A percentile compares a stretch with the other conserved stretches of the same genome.
Evolutionary conservation across 2,797 vertebrate species (phyloP).

Genomic region (Numenius phaeopus): DNA sequence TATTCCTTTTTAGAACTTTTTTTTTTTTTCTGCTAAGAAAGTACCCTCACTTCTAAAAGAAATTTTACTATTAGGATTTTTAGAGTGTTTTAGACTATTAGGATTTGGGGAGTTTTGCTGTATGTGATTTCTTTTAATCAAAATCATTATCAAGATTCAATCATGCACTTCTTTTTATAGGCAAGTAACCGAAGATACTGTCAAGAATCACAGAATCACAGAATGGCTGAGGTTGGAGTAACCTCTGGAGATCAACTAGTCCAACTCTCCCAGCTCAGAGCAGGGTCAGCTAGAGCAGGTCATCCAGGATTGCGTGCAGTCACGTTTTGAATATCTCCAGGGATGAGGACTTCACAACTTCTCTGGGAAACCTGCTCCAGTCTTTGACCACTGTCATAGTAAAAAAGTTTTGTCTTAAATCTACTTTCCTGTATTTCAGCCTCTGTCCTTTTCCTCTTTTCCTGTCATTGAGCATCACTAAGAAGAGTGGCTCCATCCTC

Average conservation of each 20-base stretch:
- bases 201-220: neutral
- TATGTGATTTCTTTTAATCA: conserved; percentile 17
- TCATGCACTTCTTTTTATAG: neutral
- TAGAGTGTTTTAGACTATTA: neutral
- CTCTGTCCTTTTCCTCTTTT: neutral
- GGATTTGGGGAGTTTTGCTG: neutral
- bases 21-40: conserved; percentile 51
- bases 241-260: neutral
- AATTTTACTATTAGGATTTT: conserved; percentile 54
- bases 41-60: conserved; percentile 27
- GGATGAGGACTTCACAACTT: neutral
- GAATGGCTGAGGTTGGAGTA: neutral
- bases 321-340: neutral
- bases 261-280: neutral
- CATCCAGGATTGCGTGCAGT: neutral
- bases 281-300: neutral
- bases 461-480: neutral
- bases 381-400: neutral
- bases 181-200: conserved; percentile 40
- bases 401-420: neutral
- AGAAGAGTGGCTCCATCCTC: neutral
- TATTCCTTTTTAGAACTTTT: neutral
- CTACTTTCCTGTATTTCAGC: neutral
- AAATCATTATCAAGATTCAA: conserved; percentile 42
- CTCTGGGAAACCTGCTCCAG: neutral